Base-by-base conservation (phyloP, 2,797 vertebrate genomes). In the Decapterus maruadsi region DNA sequence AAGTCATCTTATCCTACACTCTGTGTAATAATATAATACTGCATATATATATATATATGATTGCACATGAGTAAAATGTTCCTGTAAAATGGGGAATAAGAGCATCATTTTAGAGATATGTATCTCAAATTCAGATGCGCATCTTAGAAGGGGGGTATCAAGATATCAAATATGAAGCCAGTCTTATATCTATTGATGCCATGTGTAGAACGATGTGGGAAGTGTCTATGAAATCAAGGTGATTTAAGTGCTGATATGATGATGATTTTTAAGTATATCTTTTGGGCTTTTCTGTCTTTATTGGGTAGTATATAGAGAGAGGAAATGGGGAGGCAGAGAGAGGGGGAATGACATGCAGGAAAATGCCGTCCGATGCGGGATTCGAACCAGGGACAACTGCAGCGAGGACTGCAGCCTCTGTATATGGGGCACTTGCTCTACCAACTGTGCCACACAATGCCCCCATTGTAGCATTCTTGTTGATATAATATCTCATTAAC, bases 171-270 rank as follows among this genome's bases (percentile, higher is more conserved):
- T 45, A 13, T 54, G 13, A 42, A 42, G 1, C 8, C 17, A 48
- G 55, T 14, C 16, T 43, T 3, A n/a, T 26, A 4, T 22, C 11
- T 51, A 29, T 42, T 46, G 0, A 70, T 13, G 13, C 9, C 0
- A 43, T 51, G 5, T n/a, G 16, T 8, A 67, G 2, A 54, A 38
- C 31, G 6, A 34, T 45, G 9, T 58, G n/a, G 20, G 8, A 50
- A 31, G 36, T 56, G 58, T 72, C 12, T 29, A 14, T 40, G 56
- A 58, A 81, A 72, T 69, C 26, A 69, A 42, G 22, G 72, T 51
- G 56, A 78, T 80, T 53, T 60, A 38, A 81, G 20, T 57, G 16
- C 59, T 59, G 56, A 88, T 56, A 50, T 3, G 26, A 26, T 26
- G 26, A 26, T 26, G 26, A 26, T 1, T 26, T 26, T 26, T 26